Evolutionary conservation across 1,140 invertebrate species (phyloP).

Genomic region (Saccostrea cuccullata): DNA sequence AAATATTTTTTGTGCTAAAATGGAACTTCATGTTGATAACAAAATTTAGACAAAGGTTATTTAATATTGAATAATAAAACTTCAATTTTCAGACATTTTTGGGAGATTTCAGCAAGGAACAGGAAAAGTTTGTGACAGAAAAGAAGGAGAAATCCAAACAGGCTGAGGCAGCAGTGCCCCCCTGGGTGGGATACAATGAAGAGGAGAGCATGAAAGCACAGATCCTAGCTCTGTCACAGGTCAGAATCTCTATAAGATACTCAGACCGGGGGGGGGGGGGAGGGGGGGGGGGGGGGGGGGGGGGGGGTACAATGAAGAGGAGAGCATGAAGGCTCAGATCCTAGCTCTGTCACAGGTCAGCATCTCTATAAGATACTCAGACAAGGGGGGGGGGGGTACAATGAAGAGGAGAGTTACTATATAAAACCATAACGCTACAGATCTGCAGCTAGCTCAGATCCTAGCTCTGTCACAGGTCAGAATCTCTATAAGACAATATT

Average conservation of each 20-base stretch:
- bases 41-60: too few species aligned
- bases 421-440: too few species aligned
- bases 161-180: conserved; percentile 88
- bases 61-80: background rate
- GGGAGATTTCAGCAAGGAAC: conserved; percentile 97
- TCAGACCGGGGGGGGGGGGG: conserved; percentile 93
- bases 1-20: too few species aligned
- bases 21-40: too few species aligned
- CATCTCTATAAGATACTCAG: too few species aligned
- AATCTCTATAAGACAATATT: background rate
- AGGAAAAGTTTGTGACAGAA: conserved; percentile 94
- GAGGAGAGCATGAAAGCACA: conserved; percentile 93
- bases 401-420: too few species aligned
- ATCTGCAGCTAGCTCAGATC: too few species aligned
- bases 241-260: conserved; percentile 75
- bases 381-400: too few species aligned
- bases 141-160: conserved; percentile 85
- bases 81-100: conserved; percentile 89
- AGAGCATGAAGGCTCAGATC: conserved; percentile 94
- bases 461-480: conserved; percentile 92
- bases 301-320: conserved; percentile 92
- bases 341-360: conserved; percentile 91
- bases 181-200: conserved; percentile 95
- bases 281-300: conserved; percentile 97
- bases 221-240: conserved; percentile 93